Base-by-base conservation (phyloP, 2,888 invertebrate genomes). In the Lacanobia oleracea region DNA sequence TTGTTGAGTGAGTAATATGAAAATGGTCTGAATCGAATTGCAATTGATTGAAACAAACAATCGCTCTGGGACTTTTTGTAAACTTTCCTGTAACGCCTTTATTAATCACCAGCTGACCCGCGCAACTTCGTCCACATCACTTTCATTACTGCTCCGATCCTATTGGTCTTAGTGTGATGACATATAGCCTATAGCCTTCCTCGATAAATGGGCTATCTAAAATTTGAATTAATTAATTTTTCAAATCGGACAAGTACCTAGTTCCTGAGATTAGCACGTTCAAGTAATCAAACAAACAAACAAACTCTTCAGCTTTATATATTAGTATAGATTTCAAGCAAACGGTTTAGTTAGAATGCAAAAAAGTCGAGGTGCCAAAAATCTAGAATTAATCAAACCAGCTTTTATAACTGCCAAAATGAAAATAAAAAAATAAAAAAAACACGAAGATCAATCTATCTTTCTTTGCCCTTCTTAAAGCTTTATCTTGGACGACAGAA, bases 11-110 rank as follows among this genome's bases (percentile, higher is more conserved):
- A 51, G n/a, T 23, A 2, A 0, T 6, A 43, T 37, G 3, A 56
- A 21, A 21, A 73, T 9, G 33, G 3, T 8, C 18, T 48, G 18
- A 18, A 18, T 48, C 1, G 21, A 14, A 51, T 12, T 23, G 12
- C 10, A 57, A 69, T 6, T 6, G 66, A 54, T 45, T 68, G 14
- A n/a, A 68, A 5, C 23, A 45, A 37, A 48, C 16, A n/a, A 27
- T 21, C 7, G 18, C 21, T 37, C n/a, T n/a, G 12, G 7, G 4
- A 37, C 14, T 23, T 50, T 43, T 48, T 23, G 2, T 48, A 48
- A 40, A 40, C 2, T 70, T 33, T 53, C 27, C 3, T 6, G 2
- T 43, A 43, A 50, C 14, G 63, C 27, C 45, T 45, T 16, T 21
- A 40, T 21, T 18, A 54, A 45, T 73, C 37, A 51, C 43, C n/a